Conservation (phyloP, 1,140 invertebrate species). For the Pristionchus pacificus region DNA sequence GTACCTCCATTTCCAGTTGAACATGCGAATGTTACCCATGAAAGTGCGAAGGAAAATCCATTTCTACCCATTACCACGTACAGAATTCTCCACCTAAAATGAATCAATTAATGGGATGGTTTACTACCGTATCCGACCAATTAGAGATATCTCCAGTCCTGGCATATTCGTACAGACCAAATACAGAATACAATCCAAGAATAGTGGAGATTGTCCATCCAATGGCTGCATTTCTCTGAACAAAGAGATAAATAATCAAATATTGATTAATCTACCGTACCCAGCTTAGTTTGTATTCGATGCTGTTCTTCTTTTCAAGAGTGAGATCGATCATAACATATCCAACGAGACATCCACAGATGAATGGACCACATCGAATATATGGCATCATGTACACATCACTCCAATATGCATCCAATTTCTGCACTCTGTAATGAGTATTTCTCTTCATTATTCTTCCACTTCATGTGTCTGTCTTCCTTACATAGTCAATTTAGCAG, state of each 20-base stretch:
- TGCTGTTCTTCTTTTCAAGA: conserved; percentile 7
- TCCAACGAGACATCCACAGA: conserved; percentile 62
- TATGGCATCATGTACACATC: conserved; percentile 77
- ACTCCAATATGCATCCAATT: conserved; percentile 69
- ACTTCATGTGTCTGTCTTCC: conserved; percentile 16
- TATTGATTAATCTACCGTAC: conserved; percentile 4
- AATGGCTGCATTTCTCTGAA: conserved; percentile 39
- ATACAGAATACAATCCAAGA: conserved; percentile 53
- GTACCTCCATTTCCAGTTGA: conserved; percentile 81
- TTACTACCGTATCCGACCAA: conserved; percentile 9
- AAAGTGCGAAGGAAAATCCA: conserved; percentile 74
- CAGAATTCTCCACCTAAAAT: conserved; percentile 61
- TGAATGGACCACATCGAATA: conserved; percentile 62
- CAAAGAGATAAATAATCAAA: not conserved
- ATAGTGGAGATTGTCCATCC: conserved; percentile 41
- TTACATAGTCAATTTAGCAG: conserved; percentile 52
- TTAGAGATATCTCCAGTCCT: conserved; percentile 53
- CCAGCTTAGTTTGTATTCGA: conserved; percentile 36
- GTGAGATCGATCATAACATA: conserved; percentile 55
- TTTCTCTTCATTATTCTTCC: too few relatives aligned
- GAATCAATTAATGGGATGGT: not conserved
- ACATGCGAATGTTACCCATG: conserved; percentile 83
- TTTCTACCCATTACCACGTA: conserved; percentile 79
- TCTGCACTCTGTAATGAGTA: conserved; percentile 44
- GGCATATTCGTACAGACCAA: conserved; percentile 50